phyloP scores from a whole-genome alignment of 1,140 invertebrate genomes.

The Calliphora vicina region DNA sequence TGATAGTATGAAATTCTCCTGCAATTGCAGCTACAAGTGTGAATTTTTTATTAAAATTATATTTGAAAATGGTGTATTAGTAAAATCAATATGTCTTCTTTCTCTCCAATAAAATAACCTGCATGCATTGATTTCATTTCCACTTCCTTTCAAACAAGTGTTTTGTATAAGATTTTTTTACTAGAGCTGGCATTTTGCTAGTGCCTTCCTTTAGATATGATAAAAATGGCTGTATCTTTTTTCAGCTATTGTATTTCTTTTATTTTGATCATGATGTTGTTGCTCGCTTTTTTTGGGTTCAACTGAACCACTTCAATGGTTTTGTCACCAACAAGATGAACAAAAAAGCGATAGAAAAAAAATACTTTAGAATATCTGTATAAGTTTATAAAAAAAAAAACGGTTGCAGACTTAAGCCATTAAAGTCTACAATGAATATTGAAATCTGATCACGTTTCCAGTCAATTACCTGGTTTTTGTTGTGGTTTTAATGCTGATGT shows the following conservation, averaged over 20 bases:
- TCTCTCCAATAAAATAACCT: too few species aligned
- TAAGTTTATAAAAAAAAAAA: not conserved
- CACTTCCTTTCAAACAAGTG: not conserved
- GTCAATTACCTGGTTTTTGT: constrained; percentile 52
- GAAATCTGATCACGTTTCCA: constrained; percentile 55
- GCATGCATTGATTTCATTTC: constrained; percentile 26
- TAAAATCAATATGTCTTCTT: too few species aligned
- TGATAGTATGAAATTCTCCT: too few species aligned
- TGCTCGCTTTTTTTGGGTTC: not conserved
- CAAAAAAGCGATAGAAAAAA: not conserved
- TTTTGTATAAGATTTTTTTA: not conserved
- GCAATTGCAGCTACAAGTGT: too few species aligned
- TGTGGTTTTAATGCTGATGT: not conserved
- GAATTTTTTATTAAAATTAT: too few species aligned
- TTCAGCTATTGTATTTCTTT: not conserved
- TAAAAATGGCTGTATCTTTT: not conserved
- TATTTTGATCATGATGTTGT: not conserved
- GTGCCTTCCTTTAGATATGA: too few species aligned
- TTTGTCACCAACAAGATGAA: not conserved
- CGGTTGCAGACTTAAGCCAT: constrained; percentile 30
- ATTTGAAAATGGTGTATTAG: too few species aligned
- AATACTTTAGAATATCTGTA: not conserved
- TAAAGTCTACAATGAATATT: constrained; percentile 42
- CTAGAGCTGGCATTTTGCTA: not conserved
- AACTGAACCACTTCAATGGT: not conserved